Evolutionary conservation across 2,888 invertebrate species (phyloP).

Genomic region (Rhamphomyia laevipes): DNA sequence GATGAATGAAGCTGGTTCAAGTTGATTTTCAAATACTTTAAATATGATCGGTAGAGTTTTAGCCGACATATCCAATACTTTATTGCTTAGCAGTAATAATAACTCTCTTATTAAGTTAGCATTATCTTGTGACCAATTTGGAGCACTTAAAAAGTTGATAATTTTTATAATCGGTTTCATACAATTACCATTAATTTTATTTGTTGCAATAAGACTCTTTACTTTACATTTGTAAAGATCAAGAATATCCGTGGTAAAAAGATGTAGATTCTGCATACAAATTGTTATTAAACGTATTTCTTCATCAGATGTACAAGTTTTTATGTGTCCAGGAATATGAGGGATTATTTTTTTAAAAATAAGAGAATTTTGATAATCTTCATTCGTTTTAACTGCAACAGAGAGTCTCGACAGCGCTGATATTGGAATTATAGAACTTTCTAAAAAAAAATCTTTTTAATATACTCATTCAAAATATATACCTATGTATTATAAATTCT

Average conservation of each 20-base stretch:
- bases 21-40: conserved; percentile 39
- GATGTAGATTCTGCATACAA: conserved; percentile 37
- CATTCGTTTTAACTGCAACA: conserved; percentile 33
- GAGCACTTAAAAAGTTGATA: conserved; percentile 38
- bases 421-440: conserved; percentile 25
- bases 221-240: conserved; percentile 32
- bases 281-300: conserved; percentile 39
- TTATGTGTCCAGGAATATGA: conserved; percentile 28
- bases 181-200: conserved; percentile 21
- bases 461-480: not conserved
- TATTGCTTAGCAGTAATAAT: conserved; percentile 31
- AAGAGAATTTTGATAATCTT: conserved; percentile 34
- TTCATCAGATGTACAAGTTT: conserved; percentile 28
- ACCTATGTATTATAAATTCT: not conserved
- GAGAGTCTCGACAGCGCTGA: conserved; percentile 36
- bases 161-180: conserved; percentile 27
- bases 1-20: conserved; percentile 40
- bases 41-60: conserved; percentile 35
- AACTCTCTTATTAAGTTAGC: conserved; percentile 30
- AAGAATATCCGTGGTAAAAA: conserved; percentile 34
- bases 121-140: conserved; percentile 38
- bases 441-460: conserved; percentile 11
- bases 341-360: conserved; percentile 34
- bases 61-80: conserved; percentile 31
- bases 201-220: conserved; percentile 25